Evolutionary conservation across 2,113 vertebrate genomes (phyloP).

Genomic region (Oryctolagus cuniculus): mOryCun1.1 NC_091445.1:95206501-95207000

Average conservation of each 20-base stretch:
- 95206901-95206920: constrained; percentile 96
- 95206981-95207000: constrained; percentile 90
- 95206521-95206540: neutral
- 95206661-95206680: neutral
- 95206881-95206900: constrained; percentile 91
- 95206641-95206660: too few species aligned
- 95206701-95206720: neutral
- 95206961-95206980: constrained; percentile 91
- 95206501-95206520: too few species aligned
- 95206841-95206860: constrained; percentile 92
- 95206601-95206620: neutral
- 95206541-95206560: neutral
- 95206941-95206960: constrained; percentile 93
- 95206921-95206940: constrained; percentile 94
- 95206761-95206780: constrained; percentile 14
- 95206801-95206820: constrained; percentile 84
- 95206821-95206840: constrained; percentile 90
- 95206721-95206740: neutral
- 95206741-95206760: constrained; percentile 34
- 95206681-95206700: constrained; percentile 6
- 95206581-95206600: too few species aligned
- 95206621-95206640: neutral
- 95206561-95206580: neutral
- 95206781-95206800: constrained; percentile 81
- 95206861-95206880: constrained; percentile 89